Conservation (phyloP, 2,113 vertebrate genomes). For the Hystrix cristata region DNA sequence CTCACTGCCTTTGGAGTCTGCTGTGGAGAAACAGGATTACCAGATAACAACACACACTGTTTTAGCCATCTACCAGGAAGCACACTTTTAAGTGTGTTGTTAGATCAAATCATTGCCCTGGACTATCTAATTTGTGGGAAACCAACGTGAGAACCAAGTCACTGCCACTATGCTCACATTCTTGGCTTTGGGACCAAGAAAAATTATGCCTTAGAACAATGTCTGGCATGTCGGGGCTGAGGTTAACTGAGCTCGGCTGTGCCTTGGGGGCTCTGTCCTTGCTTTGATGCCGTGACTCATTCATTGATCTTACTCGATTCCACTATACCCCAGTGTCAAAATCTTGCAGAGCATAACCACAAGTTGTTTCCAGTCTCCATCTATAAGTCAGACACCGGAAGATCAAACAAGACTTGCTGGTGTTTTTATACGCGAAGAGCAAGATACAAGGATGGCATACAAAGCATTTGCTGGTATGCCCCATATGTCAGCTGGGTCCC, state of each 20-base stretch:
- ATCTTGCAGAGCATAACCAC: background rate
- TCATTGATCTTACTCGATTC: slow-evolving; percentile 25
- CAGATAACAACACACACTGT: background rate
- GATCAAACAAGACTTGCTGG: background rate
- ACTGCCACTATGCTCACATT: slow-evolving; percentile 26
- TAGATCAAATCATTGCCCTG: background rate
- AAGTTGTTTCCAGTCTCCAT: background rate
- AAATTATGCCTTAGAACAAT: slow-evolving; percentile 3
- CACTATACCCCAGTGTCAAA: background rate
- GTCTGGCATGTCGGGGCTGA: slow-evolving; percentile 50
- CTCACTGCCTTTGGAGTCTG: background rate
- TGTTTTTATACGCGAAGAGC: background rate
- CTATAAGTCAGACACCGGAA: background rate
- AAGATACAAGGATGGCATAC: background rate
- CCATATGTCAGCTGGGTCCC: background rate
- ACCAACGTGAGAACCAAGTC: background rate
- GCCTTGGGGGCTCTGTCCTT: background rate
- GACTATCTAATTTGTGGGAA: slow-evolving; percentile 45
- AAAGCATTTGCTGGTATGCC: background rate
- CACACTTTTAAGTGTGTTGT: background rate
- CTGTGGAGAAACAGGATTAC: background rate
- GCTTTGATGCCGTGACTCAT: slow-evolving; percentile 59
- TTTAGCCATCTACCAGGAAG: background rate
- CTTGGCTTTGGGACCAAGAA: slow-evolving; percentile 61
- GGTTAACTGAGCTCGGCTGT: slow-evolving; percentile 34